Conservation (phyloP, 2,888 invertebrate species). For the Hermodice carunculata region DNA sequence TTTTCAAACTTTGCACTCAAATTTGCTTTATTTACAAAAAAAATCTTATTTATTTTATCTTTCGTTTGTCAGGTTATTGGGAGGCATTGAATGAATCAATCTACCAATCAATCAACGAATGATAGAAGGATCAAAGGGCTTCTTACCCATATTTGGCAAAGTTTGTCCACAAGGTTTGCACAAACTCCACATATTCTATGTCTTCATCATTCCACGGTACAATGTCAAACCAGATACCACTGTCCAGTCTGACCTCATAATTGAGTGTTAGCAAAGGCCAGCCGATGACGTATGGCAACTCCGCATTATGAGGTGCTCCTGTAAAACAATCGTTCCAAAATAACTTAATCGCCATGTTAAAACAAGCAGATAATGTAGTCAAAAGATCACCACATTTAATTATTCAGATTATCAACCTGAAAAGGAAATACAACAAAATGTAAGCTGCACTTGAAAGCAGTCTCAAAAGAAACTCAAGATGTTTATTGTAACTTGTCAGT, state of each 20-base stretch:
- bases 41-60: no score
- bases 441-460: no score
- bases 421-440: no score
- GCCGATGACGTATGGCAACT: constrained; percentile 15
- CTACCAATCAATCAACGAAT: background rate
- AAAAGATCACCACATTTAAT: no score
- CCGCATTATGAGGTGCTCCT: constrained; percentile 26
- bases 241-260: constrained; percentile 17
- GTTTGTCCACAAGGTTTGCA: constrained; percentile 35
- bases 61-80: no score
- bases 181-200: constrained; percentile 27
- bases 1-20: background rate
- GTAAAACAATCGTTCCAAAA: background rate
- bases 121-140: background rate
- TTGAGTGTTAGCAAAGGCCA: constrained; percentile 16
- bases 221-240: constrained; percentile 21
- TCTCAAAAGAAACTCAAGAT: no score
- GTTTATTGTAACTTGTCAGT: no score
- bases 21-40: no score
- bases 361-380: no score
- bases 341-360: background rate
- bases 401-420: no score
- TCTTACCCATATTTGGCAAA: constrained; percentile 39
- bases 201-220: constrained; percentile 25
- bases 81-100: background rate